A percentile compares a stretch with the other conserved stretches of the same genome.
These are phyloP conservation scores for Odontomyia ornata DNA, from an alignment of 2,888 invertebrate genomes.

Conservation along the genomic window DNA sequence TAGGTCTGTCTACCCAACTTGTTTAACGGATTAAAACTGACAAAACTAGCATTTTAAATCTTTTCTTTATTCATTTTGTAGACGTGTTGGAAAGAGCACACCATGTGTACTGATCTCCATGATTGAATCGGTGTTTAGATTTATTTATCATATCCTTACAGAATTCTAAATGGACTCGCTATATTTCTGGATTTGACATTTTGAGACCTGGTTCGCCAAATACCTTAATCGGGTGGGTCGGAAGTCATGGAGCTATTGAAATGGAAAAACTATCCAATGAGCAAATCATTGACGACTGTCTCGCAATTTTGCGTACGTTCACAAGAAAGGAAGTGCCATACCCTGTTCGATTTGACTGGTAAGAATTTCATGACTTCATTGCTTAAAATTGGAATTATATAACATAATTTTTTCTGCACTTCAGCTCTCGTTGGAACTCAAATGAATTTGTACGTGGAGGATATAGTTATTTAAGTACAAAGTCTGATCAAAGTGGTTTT, in stretches of 20 bases:
- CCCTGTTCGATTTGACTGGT: conserved; percentile 65
- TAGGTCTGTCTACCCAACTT: too few species aligned
- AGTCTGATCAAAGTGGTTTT: conserved; percentile 62
- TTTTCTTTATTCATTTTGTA: too few species aligned
- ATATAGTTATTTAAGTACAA: conserved; percentile 68
- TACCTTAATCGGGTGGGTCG: conserved; percentile 73
- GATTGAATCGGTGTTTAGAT: too few species aligned
- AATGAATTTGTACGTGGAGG: conserved; percentile 69
- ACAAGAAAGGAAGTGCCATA: conserved; percentile 65
- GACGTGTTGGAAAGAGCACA: neutral
- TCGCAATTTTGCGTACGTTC: conserved; percentile 66
- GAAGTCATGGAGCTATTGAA: conserved; percentile 69
- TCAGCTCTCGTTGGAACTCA: conserved; percentile 68
- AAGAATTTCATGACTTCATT: conserved; percentile 50
- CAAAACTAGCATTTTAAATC: too few species aligned
- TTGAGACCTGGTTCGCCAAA: conserved; percentile 64
- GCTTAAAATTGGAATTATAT: neutral
- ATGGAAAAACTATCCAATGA: conserved; percentile 68
- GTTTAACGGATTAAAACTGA: too few species aligned
- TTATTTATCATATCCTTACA: conserved; percentile 38
- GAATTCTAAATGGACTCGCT: conserved; percentile 66
- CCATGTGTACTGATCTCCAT: neutral
- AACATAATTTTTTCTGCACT: conserved; percentile 48
- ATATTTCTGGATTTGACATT: conserved; percentile 74
- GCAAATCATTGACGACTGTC: conserved; percentile 66